Evolutionary conservation across 1,140 invertebrate genomes (phyloP).

Genomic region (Centruroides sculpturatus): DNA sequence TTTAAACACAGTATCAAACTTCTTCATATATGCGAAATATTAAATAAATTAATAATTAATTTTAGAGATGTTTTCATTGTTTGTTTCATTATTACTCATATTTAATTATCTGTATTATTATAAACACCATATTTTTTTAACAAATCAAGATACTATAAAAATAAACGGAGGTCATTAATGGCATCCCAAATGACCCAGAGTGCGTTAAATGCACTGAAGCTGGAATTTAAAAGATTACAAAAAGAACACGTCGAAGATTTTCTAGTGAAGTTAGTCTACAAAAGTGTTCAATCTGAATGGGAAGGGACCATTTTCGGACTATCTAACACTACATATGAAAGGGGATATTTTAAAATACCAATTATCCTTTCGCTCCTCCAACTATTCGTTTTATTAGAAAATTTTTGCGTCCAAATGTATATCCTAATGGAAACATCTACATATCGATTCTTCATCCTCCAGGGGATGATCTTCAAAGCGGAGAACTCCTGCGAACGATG

Average conservation of each 20-base stretch:
- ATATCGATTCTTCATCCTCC: conserved; percentile 84
- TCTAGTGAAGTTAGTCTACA: conserved; percentile 86
- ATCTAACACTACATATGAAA: conserved; percentile 95
- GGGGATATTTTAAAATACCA: conserved; percentile 94
- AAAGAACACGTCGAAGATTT: conserved; percentile 98
- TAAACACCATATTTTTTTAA: too few species aligned
- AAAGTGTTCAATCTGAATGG: conserved; percentile 99
- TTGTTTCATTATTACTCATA: too few species aligned
- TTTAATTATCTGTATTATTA: too few species aligned
- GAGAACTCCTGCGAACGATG: conserved; percentile 95
- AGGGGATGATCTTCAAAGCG: conserved; percentile 95
- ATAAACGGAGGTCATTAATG: too few species aligned
- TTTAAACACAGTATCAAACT: too few species aligned
- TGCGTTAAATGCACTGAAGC: conserved; percentile 80
- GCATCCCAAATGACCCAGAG: conserved; percentile 37
- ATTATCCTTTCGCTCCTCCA: conserved; percentile 96
- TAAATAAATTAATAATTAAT: too few species aligned
- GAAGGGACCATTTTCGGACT: conserved; percentile 98
- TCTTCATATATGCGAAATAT: too few species aligned
- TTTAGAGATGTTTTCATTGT: too few species aligned
- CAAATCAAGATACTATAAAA: too few species aligned
- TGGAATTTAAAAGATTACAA: conserved; percentile 93
- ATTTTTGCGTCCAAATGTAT: conserved; percentile 99
- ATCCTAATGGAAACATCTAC: conserved; percentile 76
- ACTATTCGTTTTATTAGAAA: conserved; percentile 92